These are phyloP conservation scores for Drosophila tsacasi DNA, from an alignment of 1,140 invertebrate species.

Conservation along the genomic window DNA sequence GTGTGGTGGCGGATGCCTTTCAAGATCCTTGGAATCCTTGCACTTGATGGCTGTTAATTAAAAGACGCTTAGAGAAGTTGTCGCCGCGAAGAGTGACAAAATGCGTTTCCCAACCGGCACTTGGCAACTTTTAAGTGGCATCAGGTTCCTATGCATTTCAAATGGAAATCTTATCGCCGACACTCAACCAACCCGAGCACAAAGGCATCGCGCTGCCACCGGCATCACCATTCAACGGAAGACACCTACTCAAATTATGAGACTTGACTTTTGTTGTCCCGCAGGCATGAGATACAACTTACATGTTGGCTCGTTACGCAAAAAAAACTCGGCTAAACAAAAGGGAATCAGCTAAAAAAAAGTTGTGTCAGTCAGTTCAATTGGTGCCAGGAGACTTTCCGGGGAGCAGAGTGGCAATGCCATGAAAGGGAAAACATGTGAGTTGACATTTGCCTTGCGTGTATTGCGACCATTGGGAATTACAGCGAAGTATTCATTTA, in stretches of 20 bases:
- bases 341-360: constrained; percentile 25
- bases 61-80: constrained; percentile 77
- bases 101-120: constrained; percentile 42
- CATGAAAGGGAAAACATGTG: constrained; percentile 26
- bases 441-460: constrained; percentile 11
- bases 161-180: constrained; percentile 40
- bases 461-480: constrained; percentile 24
- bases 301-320: constrained; percentile 21
- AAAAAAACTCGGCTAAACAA: constrained; percentile 30
- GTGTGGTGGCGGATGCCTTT: constrained; percentile 34
- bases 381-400: constrained; percentile 41
- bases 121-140: constrained; percentile 68
- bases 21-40: constrained; percentile 74
- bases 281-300: constrained; percentile 12
- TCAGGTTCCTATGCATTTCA: constrained; percentile 56
- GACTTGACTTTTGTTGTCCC: constrained; percentile 31
- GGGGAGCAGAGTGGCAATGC: background rate
- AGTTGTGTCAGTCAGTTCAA: constrained; percentile 58
- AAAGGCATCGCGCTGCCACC: constrained; percentile 7
- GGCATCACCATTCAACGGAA: constrained; percentile 13
- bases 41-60: constrained; percentile 81
- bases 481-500: constrained; percentile 6
- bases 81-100: constrained; percentile 43
- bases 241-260: constrained; percentile 48
- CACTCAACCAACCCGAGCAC: constrained; percentile 32